phyloP scores from a whole-genome alignment of 1,140 invertebrate species.

The honey bee (Apis mellifera) region Amel_HAv3.1 CM009942.2:10168001-10168500 shows the following conservation, averaged over 20 bases:
- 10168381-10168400: conserved; percentile 28
- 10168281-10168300: neutral
- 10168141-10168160: neutral
- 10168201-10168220: neutral
- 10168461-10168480: conserved; percentile 13
- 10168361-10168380: conserved; percentile 11
- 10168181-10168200: neutral
- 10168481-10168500: conserved; percentile 14
- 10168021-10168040: conserved; percentile 37
- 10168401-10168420: conserved; percentile 42
- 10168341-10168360: conserved; percentile 5
- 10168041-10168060: conserved; percentile 25
- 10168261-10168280: too few relatives aligned
- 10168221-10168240: neutral
- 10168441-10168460: conserved; percentile 34
- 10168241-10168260: neutral
- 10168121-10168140: neutral
- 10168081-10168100: conserved; percentile 51
- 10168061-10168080: conserved; percentile 49
- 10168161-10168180: neutral
- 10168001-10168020: conserved; percentile 4
- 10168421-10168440: neutral
- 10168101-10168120: conserved; percentile 20
- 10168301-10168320: neutral
- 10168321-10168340: conserved; percentile 3